Percentiles rank a stretch among this genome's conserved stretches.
Evolutionary conservation across 2,113 vertebrate species (phyloP).

Genomic region (Daubentonia madagascariensis): DNA sequence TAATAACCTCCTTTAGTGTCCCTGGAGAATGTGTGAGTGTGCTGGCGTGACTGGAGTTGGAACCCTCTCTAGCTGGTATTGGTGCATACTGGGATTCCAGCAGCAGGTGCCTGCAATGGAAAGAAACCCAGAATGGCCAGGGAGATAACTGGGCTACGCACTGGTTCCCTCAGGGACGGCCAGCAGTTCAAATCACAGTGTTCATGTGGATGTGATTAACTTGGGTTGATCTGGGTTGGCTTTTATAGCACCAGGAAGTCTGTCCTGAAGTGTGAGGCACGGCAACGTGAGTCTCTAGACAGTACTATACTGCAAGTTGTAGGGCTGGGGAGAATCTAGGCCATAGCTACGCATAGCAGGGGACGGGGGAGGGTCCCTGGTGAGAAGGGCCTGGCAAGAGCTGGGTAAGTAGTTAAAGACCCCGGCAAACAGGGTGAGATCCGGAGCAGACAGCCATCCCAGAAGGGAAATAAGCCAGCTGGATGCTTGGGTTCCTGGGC

Average conservation of each 20-base stretch:
- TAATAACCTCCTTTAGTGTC: background rate
- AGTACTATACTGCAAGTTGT: background rate
- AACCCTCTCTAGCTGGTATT: background rate
- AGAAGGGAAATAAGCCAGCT: background rate
- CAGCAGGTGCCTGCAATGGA: background rate
- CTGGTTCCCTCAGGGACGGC: background rate
- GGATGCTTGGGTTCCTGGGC: background rate
- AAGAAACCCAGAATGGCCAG: background rate
- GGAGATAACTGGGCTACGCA: background rate
- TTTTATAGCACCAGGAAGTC: background rate
- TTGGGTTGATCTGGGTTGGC: background rate
- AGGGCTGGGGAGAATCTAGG: background rate
- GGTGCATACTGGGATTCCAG: background rate
- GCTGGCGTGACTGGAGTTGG: background rate
- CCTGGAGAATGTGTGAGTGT: background rate
- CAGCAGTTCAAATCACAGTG: constrained; percentile 3
- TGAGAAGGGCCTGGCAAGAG: background rate
- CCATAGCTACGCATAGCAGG: background rate
- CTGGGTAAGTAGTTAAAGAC: background rate
- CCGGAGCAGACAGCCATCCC: background rate
- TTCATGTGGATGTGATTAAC: background rate
- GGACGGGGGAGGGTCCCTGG: background rate
- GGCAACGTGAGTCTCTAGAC: background rate
- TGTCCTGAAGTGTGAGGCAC: background rate
- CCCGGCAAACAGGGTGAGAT: background rate